These are phyloP conservation scores for Bolinopsis microptera DNA, from an alignment of 37 sponge, comb jelly and placozoan genomes.

Conservation along the genomic window DNA sequence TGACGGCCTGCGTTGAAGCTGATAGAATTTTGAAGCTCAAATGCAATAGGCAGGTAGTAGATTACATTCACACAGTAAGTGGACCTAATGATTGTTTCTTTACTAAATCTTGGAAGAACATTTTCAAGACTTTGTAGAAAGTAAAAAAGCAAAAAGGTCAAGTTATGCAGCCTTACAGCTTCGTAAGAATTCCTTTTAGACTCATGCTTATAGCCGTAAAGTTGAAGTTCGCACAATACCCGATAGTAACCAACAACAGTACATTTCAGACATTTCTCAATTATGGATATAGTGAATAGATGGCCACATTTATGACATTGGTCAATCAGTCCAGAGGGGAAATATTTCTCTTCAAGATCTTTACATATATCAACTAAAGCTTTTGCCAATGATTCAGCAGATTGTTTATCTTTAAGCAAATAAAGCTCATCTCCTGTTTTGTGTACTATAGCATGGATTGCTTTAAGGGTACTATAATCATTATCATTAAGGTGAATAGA, in stretches of 20 bases:
- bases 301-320: not conserved
- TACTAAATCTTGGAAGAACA: not conserved
- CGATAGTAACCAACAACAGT: constrained; percentile 13
- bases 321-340: not conserved
- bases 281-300: not conserved
- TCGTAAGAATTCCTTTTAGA: constrained; percentile 1
- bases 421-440: not conserved
- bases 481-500: not conserved
- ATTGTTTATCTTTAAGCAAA: constrained; percentile 25
- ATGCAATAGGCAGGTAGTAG: not conserved
- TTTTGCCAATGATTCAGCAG: constrained; percentile 14
- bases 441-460: not conserved
- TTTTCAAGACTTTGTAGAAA: not conserved
- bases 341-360: constrained; percentile 1
- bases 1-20: not conserved
- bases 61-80: not conserved
- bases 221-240: not conserved
- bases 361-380: not conserved
- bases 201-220: not conserved
- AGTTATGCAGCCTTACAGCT: not conserved
- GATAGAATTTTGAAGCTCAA: constrained; percentile 15
- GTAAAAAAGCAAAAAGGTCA: not conserved
- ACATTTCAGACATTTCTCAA: constrained; percentile 3
- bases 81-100: not conserved
- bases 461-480: not conserved